Evolutionary conservation across 1,140 invertebrate species (phyloP), one percentile per base, ranked within the genome.

Genomic region (Eufriesea mexicana): DNA sequence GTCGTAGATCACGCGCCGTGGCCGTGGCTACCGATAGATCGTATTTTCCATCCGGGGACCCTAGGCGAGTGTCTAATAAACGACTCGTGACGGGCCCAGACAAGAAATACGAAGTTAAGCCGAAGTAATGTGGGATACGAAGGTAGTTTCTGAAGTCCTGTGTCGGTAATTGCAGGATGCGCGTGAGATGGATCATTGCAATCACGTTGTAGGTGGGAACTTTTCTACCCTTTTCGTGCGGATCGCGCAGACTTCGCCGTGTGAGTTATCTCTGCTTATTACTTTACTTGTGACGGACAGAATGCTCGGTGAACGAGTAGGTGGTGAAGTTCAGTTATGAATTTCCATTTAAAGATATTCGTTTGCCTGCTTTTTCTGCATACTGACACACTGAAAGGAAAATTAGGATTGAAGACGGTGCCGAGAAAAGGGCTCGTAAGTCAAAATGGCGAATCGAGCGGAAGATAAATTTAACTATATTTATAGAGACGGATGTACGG

Each of bases 1-100:
- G 47, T 55, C 67, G 68, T 79, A 55, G 76, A 79, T 83, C 81
- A 57, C 23, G 25, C 47, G 35, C 35, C 42, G 47, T 20, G 49
- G 35, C 12, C 35, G 20, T 42, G 42, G 45, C 67, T 75, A 74
- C 71, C 55, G 54, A 74, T 59, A 59, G 35, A 74, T 59, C 71
- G 54, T 16, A 42, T 74, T 74, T 45, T 74, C 71, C 54, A 23
- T 45, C 10, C 0, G 25, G 23, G n/a, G 45, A 47, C 35, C 45
- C 14, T 49, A 47, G 45, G 71, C 35, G 14, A 74, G 59, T n/a
- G 20, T 51, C 35, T 35, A 42, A 74, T 18, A 55, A 45, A 57
- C 12, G 71, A 59, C n/a, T 55, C 35, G 28, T 25, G n/a, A 70
- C 25, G n/a, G n/a, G 35, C 2, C 61, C 16, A 35, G 7, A 20